Evolutionary conservation across 2,113 vertebrate genomes (phyloP).

Genomic region (Sorex araneus): DNA sequence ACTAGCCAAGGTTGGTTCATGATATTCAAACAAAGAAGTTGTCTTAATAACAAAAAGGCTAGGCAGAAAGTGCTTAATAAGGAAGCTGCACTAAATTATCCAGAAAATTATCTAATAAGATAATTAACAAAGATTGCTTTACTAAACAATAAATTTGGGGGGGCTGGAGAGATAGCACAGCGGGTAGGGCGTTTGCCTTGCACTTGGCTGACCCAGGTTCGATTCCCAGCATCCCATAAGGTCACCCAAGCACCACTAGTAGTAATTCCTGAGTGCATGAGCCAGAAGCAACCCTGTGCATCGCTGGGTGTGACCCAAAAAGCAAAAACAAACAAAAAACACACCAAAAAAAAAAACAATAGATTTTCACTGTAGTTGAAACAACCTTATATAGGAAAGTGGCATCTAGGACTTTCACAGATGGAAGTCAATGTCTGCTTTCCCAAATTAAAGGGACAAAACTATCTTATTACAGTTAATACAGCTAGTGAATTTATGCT

Average conservation of each 20-base stretch:
- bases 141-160: neutral
- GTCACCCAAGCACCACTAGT: no score
- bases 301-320: no score
- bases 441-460: neutral
- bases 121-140: neutral
- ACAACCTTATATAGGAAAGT: neutral
- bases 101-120: neutral
- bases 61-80: neutral
- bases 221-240: no score
- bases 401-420: no score
- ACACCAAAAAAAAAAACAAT: no score
- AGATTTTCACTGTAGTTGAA: neutral
- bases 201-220: no score
- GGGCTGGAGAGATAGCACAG: no score
- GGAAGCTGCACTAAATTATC: neutral
- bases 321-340: no score
- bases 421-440: neutral
- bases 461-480: neutral
- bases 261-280: no score
- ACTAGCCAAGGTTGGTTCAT: neutral
- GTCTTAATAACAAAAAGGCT: neutral
- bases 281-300: no score
- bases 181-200: no score
- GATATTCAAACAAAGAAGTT: neutral
- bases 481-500: neutral